Evolutionary conservation across 2,113 vertebrate genomes (phyloP).

Genomic region (Chaenocephalus aceratus): DNA sequence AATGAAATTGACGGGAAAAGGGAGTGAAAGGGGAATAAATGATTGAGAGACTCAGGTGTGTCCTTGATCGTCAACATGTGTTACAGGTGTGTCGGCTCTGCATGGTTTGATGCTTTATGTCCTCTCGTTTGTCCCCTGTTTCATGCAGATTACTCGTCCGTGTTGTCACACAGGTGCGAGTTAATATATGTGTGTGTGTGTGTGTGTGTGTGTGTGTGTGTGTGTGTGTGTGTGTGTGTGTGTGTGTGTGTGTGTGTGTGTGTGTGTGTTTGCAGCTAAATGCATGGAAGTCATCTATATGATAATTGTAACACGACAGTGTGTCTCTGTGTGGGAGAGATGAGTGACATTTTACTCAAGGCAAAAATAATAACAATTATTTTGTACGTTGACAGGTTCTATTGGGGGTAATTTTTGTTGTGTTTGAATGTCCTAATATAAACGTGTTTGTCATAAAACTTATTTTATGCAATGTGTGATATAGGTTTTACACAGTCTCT

Average conservation of each 20-base stretch:
- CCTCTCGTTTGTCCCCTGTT: background rate
- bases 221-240: background rate
- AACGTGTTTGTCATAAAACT: background rate
- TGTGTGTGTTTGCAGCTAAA: background rate
- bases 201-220: no score
- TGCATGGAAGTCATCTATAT: slow-evolving; percentile 48
- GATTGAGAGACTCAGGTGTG: slow-evolving; percentile 36
- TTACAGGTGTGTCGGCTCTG: slow-evolving; percentile 33
- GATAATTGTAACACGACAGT: slow-evolving; percentile 39
- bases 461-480: background rate
- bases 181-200: no score
- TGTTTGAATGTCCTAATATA: background rate
- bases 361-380: slow-evolving; percentile 39
- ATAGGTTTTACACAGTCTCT: no score
- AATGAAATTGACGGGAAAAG: slow-evolving; percentile 68
- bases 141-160: background rate
- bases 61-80: slow-evolving; percentile 50
- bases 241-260: slow-evolving; percentile 9
- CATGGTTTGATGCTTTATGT: slow-evolving; percentile 17
- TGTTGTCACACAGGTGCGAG: no score
- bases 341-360: slow-evolving; percentile 23
- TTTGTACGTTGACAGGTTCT: background rate
- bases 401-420: background rate
- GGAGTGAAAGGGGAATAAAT: slow-evolving; percentile 6
- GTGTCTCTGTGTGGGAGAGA: slow-evolving; percentile 25